phyloP scores from a whole-genome alignment of 1,140 invertebrate genomes.

The Trichonephila inaurata region DNA sequence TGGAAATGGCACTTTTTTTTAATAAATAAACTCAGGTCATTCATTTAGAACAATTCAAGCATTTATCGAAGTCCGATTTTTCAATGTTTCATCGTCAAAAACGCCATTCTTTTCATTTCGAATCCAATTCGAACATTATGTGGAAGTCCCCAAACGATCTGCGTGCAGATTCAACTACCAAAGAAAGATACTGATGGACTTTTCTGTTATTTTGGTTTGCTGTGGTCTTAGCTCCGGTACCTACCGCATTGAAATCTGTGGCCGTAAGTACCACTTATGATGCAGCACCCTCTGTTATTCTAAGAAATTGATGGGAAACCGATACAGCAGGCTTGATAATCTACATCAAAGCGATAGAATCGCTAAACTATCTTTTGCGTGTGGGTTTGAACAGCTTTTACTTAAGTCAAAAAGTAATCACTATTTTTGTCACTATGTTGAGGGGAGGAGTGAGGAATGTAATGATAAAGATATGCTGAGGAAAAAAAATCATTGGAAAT shows the following conservation, averaged over 20 bases:
- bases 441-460: background rate
- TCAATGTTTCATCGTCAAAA: background rate
- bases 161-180: background rate
- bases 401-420: slow-evolving; percentile 62
- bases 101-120: background rate
- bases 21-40: no score
- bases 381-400: slow-evolving; percentile 34
- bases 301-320: slow-evolving; percentile 41
- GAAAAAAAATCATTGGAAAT: background rate
- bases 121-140: background rate
- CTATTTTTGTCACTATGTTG: slow-evolving; percentile 1
- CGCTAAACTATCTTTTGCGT: slow-evolving; percentile 57
- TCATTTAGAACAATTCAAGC: no score
- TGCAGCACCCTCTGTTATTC: slow-evolving; percentile 47
- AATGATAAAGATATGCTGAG: slow-evolving; percentile 24
- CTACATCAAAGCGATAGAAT: slow-evolving; percentile 16
- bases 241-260: slow-evolving; percentile 56
- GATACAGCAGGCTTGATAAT: slow-evolving; percentile 43
- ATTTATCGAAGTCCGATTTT: background rate
- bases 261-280: slow-evolving; percentile 47
- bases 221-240: slow-evolving; percentile 10
- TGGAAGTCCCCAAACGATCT: background rate
- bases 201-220: slow-evolving; percentile 10
- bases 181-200: background rate
- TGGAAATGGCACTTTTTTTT: no score